Conservation (phyloP, 2,113 vertebrate species). For the Brevimyrus niger region DNA sequence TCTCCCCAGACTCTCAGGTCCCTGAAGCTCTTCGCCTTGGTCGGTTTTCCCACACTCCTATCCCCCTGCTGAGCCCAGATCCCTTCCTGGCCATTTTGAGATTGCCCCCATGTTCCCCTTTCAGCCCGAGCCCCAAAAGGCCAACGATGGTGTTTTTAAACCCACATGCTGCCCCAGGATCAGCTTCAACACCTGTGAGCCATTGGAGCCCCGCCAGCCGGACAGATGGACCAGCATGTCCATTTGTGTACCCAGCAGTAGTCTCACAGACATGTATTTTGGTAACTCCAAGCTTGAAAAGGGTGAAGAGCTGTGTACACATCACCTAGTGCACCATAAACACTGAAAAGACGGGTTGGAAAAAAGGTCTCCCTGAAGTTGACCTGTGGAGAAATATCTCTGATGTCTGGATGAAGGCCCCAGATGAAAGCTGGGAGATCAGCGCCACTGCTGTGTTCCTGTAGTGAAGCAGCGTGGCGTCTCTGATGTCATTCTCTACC, state of each 20-base stretch:
- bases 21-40: background rate
- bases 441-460: background rate
- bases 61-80: background rate
- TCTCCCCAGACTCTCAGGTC: conserved; percentile 11
- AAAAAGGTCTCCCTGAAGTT: background rate
- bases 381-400: background rate
- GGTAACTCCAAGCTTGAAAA: background rate
- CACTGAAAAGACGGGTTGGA: background rate
- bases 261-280: background rate
- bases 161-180: background rate
- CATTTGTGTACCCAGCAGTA: background rate
- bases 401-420: background rate
- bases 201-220: background rate
- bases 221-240: background rate
- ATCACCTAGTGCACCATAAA: background rate
- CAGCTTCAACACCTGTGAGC: background rate
- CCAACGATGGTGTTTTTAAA: background rate
- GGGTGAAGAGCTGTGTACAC: background rate
- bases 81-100: background rate
- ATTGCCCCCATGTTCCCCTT: background rate
- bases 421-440: background rate
- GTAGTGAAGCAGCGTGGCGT: background rate
- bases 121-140: background rate
- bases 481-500: background rate
- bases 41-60: conserved; percentile 12